Conservation (phyloP, 1,140 invertebrate genomes). For the Polypedilum vanderplanki region DNA sequence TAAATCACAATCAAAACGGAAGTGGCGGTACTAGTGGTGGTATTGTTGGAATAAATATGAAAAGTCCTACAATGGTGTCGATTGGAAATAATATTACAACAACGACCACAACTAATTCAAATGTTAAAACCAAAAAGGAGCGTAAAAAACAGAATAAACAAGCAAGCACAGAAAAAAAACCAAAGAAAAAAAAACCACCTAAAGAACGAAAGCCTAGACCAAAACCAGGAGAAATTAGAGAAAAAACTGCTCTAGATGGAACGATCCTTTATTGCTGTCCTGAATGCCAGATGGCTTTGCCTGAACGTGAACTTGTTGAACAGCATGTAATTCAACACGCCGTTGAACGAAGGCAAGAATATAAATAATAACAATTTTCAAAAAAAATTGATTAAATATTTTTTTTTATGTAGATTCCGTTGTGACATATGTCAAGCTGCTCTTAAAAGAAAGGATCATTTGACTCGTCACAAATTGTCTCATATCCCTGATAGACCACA, state of each 20-base stretch:
- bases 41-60: neutral
- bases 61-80: neutral
- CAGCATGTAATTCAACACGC: slow-evolving; percentile 78
- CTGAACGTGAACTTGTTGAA: slow-evolving; percentile 70
- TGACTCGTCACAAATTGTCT: slow-evolving; percentile 71
- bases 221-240: slow-evolving; percentile 65
- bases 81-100: neutral
- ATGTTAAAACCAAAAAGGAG: neutral
- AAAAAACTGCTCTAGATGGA: slow-evolving; percentile 74
- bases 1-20: slow-evolving; percentile 8
- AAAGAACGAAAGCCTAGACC: slow-evolving; percentile 67
- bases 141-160: slow-evolving; percentile 31
- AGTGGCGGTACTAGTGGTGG: neutral
- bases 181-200: slow-evolving; percentile 73
- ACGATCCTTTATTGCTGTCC: slow-evolving; percentile 78
- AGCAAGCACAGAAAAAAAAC: slow-evolving; percentile 59
- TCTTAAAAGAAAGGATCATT: slow-evolving; percentile 72
- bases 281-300: slow-evolving; percentile 80
- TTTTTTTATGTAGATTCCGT: slow-evolving; percentile 50
- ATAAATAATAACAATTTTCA: too few species aligned
- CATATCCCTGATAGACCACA: slow-evolving; percentile 75
- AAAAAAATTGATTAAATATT: too few species aligned
- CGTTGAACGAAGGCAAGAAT: slow-evolving; percentile 53
- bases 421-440: slow-evolving; percentile 81
- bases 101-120: neutral